These are phyloP conservation scores for Semaprochilodus insignis DNA, from an alignment of 2,797 vertebrate species.

Conservation along the genomic window DNA sequence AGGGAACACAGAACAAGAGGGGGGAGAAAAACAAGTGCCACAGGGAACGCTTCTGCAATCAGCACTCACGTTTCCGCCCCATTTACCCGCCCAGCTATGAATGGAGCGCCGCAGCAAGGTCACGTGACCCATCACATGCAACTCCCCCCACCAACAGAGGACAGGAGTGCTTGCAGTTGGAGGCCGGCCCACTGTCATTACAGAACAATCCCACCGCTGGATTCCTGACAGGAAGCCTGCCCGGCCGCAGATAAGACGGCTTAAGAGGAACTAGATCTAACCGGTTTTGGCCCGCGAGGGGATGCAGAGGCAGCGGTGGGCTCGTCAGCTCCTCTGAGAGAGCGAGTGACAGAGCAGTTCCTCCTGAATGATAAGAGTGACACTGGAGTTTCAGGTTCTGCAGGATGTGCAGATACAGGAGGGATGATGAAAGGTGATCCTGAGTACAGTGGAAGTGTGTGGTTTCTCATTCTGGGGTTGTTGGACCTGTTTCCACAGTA, in stretches of 20 bases:
- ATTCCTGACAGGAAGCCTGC: slow-evolving; percentile 63
- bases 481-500: too few relatives aligned
- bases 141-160: neutral
- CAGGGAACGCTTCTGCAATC: slow-evolving; percentile 25
- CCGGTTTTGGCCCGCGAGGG: slow-evolving; percentile 59
- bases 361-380: neutral
- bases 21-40: neutral
- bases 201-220: slow-evolving; percentile 63
- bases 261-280: slow-evolving; percentile 66
- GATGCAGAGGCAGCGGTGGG: slow-evolving; percentile 37
- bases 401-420: too few relatives aligned
- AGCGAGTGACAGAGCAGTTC: neutral
- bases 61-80: slow-evolving; percentile 34
- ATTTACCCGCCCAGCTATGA: slow-evolving; percentile 57
- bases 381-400: neutral
- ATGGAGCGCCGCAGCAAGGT: slow-evolving; percentile 46
- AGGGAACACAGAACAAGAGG: neutral
- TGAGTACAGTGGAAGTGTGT: too few relatives aligned
- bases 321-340: neutral
- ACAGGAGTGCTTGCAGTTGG: slow-evolving; percentile 29
- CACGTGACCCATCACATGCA: neutral
- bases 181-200: slow-evolving; percentile 47
- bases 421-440: too few relatives aligned
- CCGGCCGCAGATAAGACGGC: slow-evolving; percentile 65
- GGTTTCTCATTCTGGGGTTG: too few relatives aligned